These are phyloP conservation scores for Leptobrachium ailaonicum DNA, from an alignment of 2,113 vertebrate genomes.

Conservation along the genomic window DNA sequence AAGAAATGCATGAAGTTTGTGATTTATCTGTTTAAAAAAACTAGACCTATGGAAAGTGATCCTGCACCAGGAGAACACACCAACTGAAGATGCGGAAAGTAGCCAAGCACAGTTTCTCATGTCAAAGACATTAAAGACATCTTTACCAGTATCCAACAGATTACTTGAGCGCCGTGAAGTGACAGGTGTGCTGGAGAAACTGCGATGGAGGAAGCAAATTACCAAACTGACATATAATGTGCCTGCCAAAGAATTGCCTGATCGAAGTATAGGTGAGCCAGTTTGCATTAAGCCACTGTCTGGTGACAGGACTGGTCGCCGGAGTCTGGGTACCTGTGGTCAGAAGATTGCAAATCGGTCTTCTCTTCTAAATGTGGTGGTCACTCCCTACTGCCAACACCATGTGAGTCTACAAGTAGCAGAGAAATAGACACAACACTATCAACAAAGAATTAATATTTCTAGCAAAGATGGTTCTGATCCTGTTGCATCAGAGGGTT, in stretches of 20 bases:
- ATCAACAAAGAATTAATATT: too few relatives aligned
- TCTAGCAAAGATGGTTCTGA: too few relatives aligned
- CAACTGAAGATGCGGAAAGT: neutral
- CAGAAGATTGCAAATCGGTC: too few relatives aligned
- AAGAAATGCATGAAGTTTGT: too few relatives aligned
- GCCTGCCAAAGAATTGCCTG: neutral
- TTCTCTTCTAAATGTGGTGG: neutral
- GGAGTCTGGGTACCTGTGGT: too few relatives aligned
- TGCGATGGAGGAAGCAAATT: neutral
- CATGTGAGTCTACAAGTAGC: too few relatives aligned
- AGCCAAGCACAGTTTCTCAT: neutral
- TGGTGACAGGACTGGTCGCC: neutral
- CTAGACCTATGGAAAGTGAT: neutral
- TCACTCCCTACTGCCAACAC: neutral
- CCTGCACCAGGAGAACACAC: neutral
- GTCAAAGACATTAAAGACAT: too few relatives aligned
- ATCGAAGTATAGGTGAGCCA: neutral
- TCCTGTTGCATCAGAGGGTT: too few relatives aligned
- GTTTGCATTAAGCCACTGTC: neutral
- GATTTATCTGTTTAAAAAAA: too few relatives aligned
- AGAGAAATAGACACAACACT: too few relatives aligned
- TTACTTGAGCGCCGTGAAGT: neutral
- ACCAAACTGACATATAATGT: slow-evolving; percentile 1
- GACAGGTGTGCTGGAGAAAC: neutral
- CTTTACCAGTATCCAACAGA: too few relatives aligned